Percentiles rank a stretch among this genome's conserved stretches.
phyloP scores from a whole-genome alignment of 2,113 vertebrate species.

The Pluvianellus socialis region DNA sequence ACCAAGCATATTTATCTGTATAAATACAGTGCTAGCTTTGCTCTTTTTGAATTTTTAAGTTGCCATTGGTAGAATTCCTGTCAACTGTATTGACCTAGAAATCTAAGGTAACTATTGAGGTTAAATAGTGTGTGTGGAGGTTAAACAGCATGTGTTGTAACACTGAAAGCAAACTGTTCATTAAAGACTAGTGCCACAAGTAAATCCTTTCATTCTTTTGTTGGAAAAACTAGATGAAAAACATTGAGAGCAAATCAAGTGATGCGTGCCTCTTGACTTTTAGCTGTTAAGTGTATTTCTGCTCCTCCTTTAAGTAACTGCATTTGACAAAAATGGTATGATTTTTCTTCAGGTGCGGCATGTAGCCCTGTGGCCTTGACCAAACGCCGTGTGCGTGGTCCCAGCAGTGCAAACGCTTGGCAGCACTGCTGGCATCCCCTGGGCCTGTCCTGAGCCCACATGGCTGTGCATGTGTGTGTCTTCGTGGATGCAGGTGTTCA shows the following conservation, averaged over 20 bases:
- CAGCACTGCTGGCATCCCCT: not conserved
- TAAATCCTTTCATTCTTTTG: not conserved
- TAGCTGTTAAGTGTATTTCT: not conserved
- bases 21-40: not conserved
- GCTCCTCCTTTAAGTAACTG: not conserved
- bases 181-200: not conserved
- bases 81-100: not conserved
- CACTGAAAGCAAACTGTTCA: not conserved
- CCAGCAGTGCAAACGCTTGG: not conserved
- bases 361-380: not conserved
- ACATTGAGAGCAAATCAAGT: not conserved
- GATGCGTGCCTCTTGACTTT: not conserved
- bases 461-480: not conserved
- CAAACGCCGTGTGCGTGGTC: accelerated
- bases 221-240: not conserved
- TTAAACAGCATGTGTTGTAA: not conserved
- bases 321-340: not conserved
- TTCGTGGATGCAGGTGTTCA: not conserved
- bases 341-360: not conserved
- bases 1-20: not conserved
- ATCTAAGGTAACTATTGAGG: not conserved
- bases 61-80: not conserved
- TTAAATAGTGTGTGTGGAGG: not conserved
- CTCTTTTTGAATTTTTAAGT: not conserved
- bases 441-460: not conserved